A percentile compares a stretch with the other conserved stretches of the same genome.
Evolutionary conservation across 2,113 vertebrate genomes (phyloP).

Genomic region (Crotalus tigris): DNA sequence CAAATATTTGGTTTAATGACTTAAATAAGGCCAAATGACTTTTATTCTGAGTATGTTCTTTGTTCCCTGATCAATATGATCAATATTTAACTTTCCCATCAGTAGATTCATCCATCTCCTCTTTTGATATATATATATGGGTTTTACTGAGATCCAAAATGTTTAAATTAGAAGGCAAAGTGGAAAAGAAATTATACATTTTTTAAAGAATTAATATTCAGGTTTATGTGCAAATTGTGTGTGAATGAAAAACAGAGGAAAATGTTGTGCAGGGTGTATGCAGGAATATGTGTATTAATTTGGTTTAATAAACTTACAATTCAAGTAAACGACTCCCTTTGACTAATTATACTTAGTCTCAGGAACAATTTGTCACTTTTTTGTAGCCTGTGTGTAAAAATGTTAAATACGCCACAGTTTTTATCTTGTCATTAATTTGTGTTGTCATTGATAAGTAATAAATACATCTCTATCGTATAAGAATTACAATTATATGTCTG

Average conservation of each 20-base stretch:
- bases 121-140: not conserved
- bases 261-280: not conserved
- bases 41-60: no score
- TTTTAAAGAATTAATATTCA: not conserved
- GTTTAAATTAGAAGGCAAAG: not conserved
- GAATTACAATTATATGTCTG: constrained; percentile 42
- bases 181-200: not conserved
- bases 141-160: not conserved
- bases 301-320: not conserved
- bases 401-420: not conserved
- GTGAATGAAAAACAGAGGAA: accelerated
- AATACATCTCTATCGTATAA: constrained; percentile 35
- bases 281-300: not conserved
- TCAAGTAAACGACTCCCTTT: not conserved
- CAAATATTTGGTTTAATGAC: no score
- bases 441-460: constrained; percentile 35
- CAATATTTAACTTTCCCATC: no score
- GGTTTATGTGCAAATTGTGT: not conserved
- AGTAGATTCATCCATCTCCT: no score
- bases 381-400: not conserved
- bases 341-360: constrained; percentile 15
- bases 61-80: no score
- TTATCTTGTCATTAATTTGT: constrained; percentile 7
- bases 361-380: not conserved
- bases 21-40: no score